Percentiles rank a stretch among this genome's conserved stretches.
These are phyloP conservation scores for Eupeodes corollae DNA, from an alignment of 1,140 invertebrate species.

Conservation along the genomic window DNA sequence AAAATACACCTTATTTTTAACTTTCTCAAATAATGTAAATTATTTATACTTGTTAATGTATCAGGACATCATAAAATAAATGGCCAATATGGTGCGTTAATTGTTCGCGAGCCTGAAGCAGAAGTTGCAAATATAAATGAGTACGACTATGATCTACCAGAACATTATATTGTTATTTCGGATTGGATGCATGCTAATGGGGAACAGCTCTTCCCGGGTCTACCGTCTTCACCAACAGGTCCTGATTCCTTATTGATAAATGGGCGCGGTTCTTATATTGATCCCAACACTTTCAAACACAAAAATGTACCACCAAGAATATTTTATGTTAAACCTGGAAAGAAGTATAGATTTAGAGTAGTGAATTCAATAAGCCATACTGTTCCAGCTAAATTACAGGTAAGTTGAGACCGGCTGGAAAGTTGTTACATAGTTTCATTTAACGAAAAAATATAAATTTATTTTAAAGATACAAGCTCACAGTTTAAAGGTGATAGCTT, in stretches of 20 bases:
- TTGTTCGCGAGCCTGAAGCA: slow-evolving; percentile 18
- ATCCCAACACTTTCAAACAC: slow-evolving; percentile 1
- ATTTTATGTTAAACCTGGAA: slow-evolving; percentile 19
- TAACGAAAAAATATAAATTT: background rate
- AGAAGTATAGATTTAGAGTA: slow-evolving; percentile 42
- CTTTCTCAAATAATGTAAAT: background rate
- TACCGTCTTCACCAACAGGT: slow-evolving; percentile 15
- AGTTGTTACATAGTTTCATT: no score
- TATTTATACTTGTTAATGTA: background rate
- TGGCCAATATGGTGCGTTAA: slow-evolving; percentile 34
- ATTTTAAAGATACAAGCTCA: slow-evolving; percentile 40
- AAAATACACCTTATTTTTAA: background rate
- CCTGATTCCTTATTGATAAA: slow-evolving; percentile 42
- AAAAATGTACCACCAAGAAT: slow-evolving; percentile 8
- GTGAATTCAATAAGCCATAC: slow-evolving; percentile 42
- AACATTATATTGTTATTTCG: slow-evolving; percentile 12
- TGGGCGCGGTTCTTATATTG: slow-evolving; percentile 30
- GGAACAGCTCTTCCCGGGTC: slow-evolving; percentile 14
- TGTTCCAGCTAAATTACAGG: slow-evolving; percentile 42
- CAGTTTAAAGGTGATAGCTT: slow-evolving; percentile 40
- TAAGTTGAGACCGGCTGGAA: background rate
- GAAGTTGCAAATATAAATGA: slow-evolving; percentile 9
- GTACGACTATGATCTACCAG: slow-evolving; percentile 21
- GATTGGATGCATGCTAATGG: slow-evolving; percentile 15
- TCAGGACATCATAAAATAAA: slow-evolving; percentile 35